Base-by-base conservation (phyloP, 1,140 invertebrate species). In the Batillaria attramentaria region DNA sequence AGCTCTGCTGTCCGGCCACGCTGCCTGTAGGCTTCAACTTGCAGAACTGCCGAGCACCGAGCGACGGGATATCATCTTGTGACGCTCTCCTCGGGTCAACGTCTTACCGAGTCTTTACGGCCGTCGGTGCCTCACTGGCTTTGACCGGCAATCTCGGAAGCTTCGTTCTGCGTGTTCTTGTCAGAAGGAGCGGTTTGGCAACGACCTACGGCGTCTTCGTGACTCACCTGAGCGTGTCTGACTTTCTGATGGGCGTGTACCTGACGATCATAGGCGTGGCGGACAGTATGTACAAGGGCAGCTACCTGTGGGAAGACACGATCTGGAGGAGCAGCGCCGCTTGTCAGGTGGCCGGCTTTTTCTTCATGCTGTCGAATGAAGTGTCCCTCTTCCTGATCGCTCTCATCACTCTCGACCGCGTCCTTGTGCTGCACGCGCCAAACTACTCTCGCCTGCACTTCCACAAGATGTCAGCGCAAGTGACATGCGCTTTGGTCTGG, bases 211-310 rank as follows among this genome's bases (percentile, higher is more conserved):
- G 79, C 3, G 70, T 80, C 5, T 82, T 86, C 31, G 76, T 86
- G 35, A 70, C 83, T 6, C 84, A 84, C 80, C 69, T 88, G 18
- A 79, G 81, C 39, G 33, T 83, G 20, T 83, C 86, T 28, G 87
- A 88, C 62, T 78, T 86, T 39, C 24, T 86, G 10, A 89, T 88
- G 87, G 87, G 87, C 8, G 69, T 89, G 0, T 89, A 89, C 57
- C 41, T 89, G 62, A 70, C 84, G 13, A 85, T 88, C 20, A 88
- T 89, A n/a, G 87, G 84, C 37, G 62, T 70, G 3, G 85, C 86
- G 1, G 87, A 89, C 66, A 68, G 80, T 13, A 37, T 70, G 35
- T 89, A 84, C 73, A 72, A 81, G 13, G 87, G 85, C n/a, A 68
- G 35, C 3, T 89, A 89, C 68, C 75, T 83, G 24, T 77, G 70